A percentile compares a stretch with the other conserved stretches of the same genome.
Conservation (phyloP, 2,888 invertebrate species). For the Pandemis cinnamomeana region DNA sequence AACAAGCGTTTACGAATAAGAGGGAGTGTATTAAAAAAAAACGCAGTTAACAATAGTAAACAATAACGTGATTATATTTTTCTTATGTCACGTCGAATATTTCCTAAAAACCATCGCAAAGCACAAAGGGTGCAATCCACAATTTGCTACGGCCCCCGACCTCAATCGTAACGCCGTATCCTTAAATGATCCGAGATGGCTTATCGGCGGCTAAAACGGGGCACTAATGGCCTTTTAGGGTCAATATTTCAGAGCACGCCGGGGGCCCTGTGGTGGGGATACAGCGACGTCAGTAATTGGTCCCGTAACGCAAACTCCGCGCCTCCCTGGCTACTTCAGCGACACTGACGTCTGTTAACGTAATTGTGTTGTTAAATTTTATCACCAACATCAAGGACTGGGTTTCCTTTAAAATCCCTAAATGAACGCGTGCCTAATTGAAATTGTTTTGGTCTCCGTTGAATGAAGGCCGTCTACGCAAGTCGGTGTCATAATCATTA, state of each 20-base stretch:
- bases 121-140: slow-evolving; percentile 30
- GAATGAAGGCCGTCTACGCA: slow-evolving; percentile 28
- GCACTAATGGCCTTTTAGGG: slow-evolving; percentile 76
- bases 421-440: slow-evolving; percentile 40
- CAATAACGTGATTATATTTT: no score
- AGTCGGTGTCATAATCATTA: slow-evolving; percentile 24
- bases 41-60: no score
- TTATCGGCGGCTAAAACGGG: slow-evolving; percentile 69
- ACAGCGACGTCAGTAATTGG: slow-evolving; percentile 68
- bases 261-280: slow-evolving; percentile 51
- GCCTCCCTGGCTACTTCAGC: slow-evolving; percentile 40
- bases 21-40: no score
- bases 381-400: slow-evolving; percentile 40
- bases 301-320: slow-evolving; percentile 55
- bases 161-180: slow-evolving; percentile 62
- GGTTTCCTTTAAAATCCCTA: slow-evolving; percentile 41
- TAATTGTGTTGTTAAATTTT: slow-evolving; percentile 45
- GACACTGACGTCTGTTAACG: slow-evolving; percentile 45
- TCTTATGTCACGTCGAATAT: background rate
- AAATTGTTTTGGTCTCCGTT: slow-evolving; percentile 35
- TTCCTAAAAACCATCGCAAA: background rate
- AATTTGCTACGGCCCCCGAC: slow-evolving; percentile 48
- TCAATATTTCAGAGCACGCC: slow-evolving; percentile 73
- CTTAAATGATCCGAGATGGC: slow-evolving; percentile 70
- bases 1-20: no score